Conservation (phyloP, 2,113 vertebrate genomes). For the Lucifuga dentata region DNA sequence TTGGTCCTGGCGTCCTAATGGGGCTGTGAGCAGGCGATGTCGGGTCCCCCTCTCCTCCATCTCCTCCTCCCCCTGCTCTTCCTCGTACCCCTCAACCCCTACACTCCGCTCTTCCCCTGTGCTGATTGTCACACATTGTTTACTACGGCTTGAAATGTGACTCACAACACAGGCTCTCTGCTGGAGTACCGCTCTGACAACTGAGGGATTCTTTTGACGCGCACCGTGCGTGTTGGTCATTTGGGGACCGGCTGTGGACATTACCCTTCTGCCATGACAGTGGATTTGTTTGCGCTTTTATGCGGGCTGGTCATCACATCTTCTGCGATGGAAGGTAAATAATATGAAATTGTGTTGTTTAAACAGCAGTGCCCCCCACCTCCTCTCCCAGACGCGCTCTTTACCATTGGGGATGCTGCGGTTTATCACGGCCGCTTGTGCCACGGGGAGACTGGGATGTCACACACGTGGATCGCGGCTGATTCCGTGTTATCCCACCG, state of each 20-base stretch:
- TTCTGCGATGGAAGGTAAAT: slow-evolving; percentile 86
- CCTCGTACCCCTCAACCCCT: slow-evolving; percentile 43
- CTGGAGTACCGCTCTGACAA: slow-evolving; percentile 80
- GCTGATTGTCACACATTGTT: slow-evolving; percentile 80
- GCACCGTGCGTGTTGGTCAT: slow-evolving; percentile 75
- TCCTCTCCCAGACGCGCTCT: slow-evolving; percentile 17
- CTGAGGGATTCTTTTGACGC: slow-evolving; percentile 75
- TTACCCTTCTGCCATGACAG: slow-evolving; percentile 80
- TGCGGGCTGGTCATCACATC: slow-evolving; percentile 78
- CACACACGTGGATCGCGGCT: slow-evolving; percentile 65
- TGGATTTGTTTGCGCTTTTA: slow-evolving; percentile 83
- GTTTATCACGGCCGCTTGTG: slow-evolving; percentile 20
- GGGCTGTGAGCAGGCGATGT: slow-evolving; percentile 59
- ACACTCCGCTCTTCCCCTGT: slow-evolving; percentile 56
- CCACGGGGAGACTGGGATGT: slow-evolving; percentile 30
- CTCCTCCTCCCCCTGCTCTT: slow-evolving; percentile 14
- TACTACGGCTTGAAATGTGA: slow-evolving; percentile 86
- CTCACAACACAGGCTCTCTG: slow-evolving; percentile 74
- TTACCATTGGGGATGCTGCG: slow-evolving; percentile 14
- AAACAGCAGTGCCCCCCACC: too few relatives aligned
- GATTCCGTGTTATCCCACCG: slow-evolving; percentile 13
- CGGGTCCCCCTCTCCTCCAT: slow-evolving; percentile 45
- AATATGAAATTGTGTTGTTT: slow-evolving; percentile 34
- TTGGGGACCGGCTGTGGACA: slow-evolving; percentile 73
- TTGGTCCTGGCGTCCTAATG: slow-evolving; percentile 75